phyloP scores from a whole-genome alignment of 2,888 invertebrate species.

The Lysandra bellargus region DNA sequence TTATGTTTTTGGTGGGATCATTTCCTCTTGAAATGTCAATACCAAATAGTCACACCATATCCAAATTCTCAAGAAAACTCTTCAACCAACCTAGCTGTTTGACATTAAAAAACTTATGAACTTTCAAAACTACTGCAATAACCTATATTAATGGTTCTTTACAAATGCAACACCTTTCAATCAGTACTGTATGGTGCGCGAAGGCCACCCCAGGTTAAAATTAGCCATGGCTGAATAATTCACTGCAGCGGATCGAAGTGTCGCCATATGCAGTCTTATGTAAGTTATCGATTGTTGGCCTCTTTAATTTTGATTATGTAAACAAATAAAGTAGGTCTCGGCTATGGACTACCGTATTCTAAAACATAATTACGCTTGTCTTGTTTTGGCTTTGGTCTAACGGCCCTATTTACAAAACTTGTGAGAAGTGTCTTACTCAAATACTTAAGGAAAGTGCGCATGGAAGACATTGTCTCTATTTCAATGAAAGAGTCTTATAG shows the following conservation, averaged over 20 bases:
- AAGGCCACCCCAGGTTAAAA: constrained; percentile 42
- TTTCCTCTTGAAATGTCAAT: too few relatives aligned
- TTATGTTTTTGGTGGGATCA: too few relatives aligned
- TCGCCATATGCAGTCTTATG: constrained; percentile 45
- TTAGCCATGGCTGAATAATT: constrained; percentile 57
- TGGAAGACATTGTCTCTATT: too few relatives aligned
- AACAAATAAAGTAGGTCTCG: constrained; percentile 25
- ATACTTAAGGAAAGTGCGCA: too few relatives aligned
- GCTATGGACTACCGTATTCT: background rate
- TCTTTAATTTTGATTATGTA: constrained; percentile 34
- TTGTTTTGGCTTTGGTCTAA: too few relatives aligned
- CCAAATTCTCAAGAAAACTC: too few relatives aligned
- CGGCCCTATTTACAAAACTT: too few relatives aligned
- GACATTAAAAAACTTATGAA: background rate
- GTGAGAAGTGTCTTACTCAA: too few relatives aligned
- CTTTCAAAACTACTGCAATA: background rate
- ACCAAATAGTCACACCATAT: too few relatives aligned
- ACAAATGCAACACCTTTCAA: background rate
- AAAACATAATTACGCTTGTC: too few relatives aligned
- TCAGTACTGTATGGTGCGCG: constrained; percentile 28
- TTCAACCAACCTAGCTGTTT: too few relatives aligned
- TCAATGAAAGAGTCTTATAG: too few relatives aligned
- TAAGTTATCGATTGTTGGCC: constrained; percentile 42
- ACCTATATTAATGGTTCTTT: background rate
- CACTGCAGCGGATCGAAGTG: constrained; percentile 54